These are phyloP conservation scores for Anadara kagoshimensis DNA, from an alignment of 1,140 invertebrate genomes.

Conservation along the genomic window DNA sequence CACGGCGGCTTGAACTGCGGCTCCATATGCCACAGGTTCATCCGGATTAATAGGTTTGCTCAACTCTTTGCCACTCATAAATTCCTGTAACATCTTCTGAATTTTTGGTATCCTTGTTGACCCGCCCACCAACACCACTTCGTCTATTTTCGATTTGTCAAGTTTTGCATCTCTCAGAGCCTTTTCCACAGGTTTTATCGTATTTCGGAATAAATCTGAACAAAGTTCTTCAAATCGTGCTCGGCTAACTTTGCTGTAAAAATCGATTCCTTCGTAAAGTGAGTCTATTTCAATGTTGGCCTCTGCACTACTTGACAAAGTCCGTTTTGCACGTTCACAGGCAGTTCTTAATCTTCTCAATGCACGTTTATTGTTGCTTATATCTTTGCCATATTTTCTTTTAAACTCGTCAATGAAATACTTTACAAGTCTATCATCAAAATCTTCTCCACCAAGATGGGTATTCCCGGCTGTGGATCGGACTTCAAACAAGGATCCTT, in stretches of 20 bases:
- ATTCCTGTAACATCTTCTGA: constrained; percentile 93
- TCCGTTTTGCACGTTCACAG: constrained; percentile 96
- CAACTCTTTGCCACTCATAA: constrained; percentile 91
- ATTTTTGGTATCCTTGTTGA: constrained; percentile 98
- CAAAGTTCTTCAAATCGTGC: constrained; percentile 84
- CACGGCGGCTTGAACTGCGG: constrained; percentile 77
- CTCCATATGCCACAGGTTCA: constrained; percentile 89
- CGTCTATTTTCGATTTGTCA: constrained; percentile 93
- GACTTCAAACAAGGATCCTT: constrained; percentile 80
- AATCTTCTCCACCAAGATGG: constrained; percentile 82
- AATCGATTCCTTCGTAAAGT: constrained; percentile 95
- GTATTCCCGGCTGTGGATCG: constrained; percentile 81
- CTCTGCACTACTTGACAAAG: constrained; percentile 94
- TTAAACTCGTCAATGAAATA: constrained; percentile 98
- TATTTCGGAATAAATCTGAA: constrained; percentile 88
- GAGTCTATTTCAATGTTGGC: constrained; percentile 86
- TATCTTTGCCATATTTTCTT: constrained; percentile 95
- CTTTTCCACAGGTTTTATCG: constrained; percentile 96
- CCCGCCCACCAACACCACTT: constrained; percentile 97
- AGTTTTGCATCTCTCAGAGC: constrained; percentile 94
- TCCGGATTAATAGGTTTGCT: constrained; percentile 90
- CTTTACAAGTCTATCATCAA: constrained; percentile 81
- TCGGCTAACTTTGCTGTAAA: constrained; percentile 94
- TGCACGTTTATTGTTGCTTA: constrained; percentile 90
- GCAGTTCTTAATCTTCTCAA: constrained; percentile 93